A percentile compares a stretch with the other conserved stretches of the same genome.
phyloP scores from a whole-genome alignment of 2,113 vertebrate species.

The Lontra canadensis region DNA sequence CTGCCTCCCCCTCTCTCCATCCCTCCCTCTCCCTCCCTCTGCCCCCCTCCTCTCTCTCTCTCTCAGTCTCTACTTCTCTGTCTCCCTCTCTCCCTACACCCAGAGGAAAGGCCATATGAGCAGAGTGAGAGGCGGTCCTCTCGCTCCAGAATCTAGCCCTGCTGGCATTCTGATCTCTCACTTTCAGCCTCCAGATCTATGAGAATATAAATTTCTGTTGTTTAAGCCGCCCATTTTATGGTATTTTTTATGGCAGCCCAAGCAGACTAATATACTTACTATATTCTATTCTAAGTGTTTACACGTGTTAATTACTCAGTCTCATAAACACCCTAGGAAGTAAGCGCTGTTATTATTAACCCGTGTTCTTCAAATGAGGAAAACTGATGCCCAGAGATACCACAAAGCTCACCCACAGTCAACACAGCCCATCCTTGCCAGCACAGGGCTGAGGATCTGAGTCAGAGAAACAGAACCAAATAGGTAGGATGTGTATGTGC shows the following conservation, averaged over 20 bases:
- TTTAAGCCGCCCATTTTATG: neutral
- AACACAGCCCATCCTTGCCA: neutral
- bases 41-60: fast-evolving
- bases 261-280: neutral
- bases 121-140: neutral
- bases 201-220: neutral
- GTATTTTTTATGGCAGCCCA: neutral
- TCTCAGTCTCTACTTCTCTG: neutral
- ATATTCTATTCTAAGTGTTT: neutral
- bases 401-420: neutral
- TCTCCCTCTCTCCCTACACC: neutral
- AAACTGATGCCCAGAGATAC: neutral
- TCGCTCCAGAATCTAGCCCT: neutral
- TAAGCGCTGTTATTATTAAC: neutral
- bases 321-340: neutral
- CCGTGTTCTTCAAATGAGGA: neutral
- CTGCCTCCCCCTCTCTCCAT: fast-evolving
- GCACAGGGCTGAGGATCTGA: too few species aligned
- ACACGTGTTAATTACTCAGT: neutral
- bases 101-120: neutral
- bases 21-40: neutral
- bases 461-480: neutral
- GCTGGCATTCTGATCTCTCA: neutral
- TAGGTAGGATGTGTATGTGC: neutral
- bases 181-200: neutral